Base-by-base conservation (phyloP, 2,888 invertebrate genomes). In the Brachycybe producta region DNA sequence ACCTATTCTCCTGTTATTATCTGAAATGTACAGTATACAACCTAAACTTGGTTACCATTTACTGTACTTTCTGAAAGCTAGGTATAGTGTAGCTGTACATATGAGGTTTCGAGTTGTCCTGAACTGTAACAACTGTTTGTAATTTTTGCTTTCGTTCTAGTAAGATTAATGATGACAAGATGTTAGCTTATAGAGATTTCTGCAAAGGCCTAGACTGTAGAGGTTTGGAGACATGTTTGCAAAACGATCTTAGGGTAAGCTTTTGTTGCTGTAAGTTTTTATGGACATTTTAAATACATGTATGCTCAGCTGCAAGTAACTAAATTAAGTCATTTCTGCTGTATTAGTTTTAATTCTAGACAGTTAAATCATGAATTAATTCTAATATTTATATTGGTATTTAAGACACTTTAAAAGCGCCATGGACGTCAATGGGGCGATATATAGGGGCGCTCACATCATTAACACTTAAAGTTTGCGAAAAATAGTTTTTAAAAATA, bases 101-200 rank as follows among this genome's bases (percentile, higher is more conserved):
- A n/a, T 38, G 7, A 7, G 27, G 17, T 30, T 44, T 44, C 5
- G 15, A 44, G 11, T 30, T 44, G 4, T 15, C 5, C 27, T 44
- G 19, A 41, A 41, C 5, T 23, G 41, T 24, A 52, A 15, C 19
- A 34, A 17, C 15, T 38, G 3, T 43, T 59, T 42, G n/a, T 8
- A 11, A 4, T 54, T 30, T 35, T 7, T 51, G 15, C n/a, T 23
- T 49, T 21, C 13, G 45, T 68, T 69, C 34, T 62, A 75, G 75
- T 57, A 73, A 72, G 61, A 61, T 69, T 52, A 70, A 68, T 55
- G 74, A 75, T 59, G 84, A 86, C 58, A 88, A 87, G 72, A 78
- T 84, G 60, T 78, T 79, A 57, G 76, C 87, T 46, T 95, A 95
- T 69, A 84, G 80, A 69, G 85, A 88, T 63, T 84, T 90, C 66